Evolutionary conservation across 2,113 vertebrate species (phyloP), one percentile per base, ranked within the genome.

Genomic region (Columba janthina): DNA sequence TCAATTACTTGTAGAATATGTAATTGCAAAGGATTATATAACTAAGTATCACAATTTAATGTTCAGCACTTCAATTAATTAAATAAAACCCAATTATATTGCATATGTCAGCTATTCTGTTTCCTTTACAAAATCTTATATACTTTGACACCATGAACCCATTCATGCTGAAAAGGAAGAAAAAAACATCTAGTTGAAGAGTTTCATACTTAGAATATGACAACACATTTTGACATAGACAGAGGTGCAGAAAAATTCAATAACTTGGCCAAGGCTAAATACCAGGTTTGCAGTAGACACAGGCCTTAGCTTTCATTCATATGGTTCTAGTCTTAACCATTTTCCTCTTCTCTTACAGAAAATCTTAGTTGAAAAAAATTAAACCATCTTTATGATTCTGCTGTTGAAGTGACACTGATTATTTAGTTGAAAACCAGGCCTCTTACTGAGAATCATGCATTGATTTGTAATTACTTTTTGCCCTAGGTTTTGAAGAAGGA

Each of bases 381-480:
- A 90, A 92, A 84, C 82, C 80, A 31, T 83, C 67, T 73, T 80
- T 84, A 73, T 81, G 12, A 64, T 60, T 84, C 53, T 76, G 8
- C 40, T 72, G 14, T 70, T 85, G 71, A 94, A 62, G 6, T 80
- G 58, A 71, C 71, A 70, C 29, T 91, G 58, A 88, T 93, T 89
- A 71, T 93, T 85, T 67, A 77, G 64, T 38, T 34, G 38, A 83
- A 85, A 77, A 80, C 26, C 1, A 16, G 20, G 28, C 46, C 24
- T 80, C 48, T 91, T 85, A 83, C 46, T 48, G 90, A 53, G 51
- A 95, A 44, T 89, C 82, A 58, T 46, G 5, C 17, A 32, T 34
- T 42, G 15, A 85, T 88, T 80, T 74, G 25, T 80, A 93, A 93
- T 85, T 96, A 70, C 28, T 70, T 85, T 94, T 91, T 91, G 15